Evolutionary conservation across 2,888 invertebrate genomes (phyloP).

Genomic region (Trilocha varians): DNA sequence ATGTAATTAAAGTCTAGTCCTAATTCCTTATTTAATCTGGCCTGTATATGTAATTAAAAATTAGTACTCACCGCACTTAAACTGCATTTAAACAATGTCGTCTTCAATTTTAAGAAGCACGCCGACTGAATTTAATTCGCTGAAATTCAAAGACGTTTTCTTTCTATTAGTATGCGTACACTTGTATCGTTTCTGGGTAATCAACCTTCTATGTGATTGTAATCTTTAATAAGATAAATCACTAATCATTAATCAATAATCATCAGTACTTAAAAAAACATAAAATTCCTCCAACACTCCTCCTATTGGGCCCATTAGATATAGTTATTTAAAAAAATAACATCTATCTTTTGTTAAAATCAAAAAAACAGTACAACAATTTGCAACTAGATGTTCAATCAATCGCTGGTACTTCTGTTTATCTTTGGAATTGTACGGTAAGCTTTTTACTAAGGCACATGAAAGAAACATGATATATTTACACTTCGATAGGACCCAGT

Average conservation of each 20-base stretch:
- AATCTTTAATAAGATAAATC: conserved; percentile 11
- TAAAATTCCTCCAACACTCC: no score
- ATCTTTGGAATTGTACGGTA: neutral
- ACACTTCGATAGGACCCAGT: neutral
- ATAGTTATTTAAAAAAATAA: no score
- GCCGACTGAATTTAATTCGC: conserved; percentile 8
- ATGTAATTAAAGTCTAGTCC: no score
- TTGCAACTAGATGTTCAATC: no score
- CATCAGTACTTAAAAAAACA: no score
- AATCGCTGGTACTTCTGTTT: no score
- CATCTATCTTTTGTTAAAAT: no score
- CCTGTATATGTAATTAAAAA: no score
- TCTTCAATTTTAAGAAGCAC: neutral
- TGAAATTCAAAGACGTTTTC: conserved; percentile 6
- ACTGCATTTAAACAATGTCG: neutral
- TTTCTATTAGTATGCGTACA: conserved; percentile 10
- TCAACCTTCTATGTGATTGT: conserved; percentile 11
- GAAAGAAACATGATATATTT: neutral
- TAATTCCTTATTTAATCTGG: no score
- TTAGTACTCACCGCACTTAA: no score
- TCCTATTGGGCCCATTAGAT: no score
- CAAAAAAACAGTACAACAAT: no score
- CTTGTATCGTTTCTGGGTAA: conserved; percentile 9
- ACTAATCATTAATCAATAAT: conserved; percentile 5
- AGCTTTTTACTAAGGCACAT: neutral